phyloP scores from a whole-genome alignment of 2,888 invertebrate genomes.

The Zaprionus obscuricornis region DNA sequence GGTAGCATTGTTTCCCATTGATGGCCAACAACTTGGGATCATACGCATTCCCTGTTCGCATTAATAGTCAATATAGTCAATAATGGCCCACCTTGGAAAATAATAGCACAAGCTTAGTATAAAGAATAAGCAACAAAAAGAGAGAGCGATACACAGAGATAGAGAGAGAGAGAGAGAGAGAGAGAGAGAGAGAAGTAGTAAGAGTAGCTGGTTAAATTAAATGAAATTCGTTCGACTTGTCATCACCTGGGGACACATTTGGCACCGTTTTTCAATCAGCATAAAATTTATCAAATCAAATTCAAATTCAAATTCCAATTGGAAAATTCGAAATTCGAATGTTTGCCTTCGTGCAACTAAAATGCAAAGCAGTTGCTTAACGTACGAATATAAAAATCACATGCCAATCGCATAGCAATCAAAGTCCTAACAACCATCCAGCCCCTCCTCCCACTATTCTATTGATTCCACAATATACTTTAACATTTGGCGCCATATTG shows the following conservation, averaged over 20 bases:
- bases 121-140: too few relatives aligned
- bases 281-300: constrained; percentile 78
- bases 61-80: constrained; percentile 62
- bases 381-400: constrained; percentile 65
- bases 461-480: background rate
- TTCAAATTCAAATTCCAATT: constrained; percentile 48
- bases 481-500: constrained; percentile 53
- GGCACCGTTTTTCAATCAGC: constrained; percentile 75
- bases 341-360: constrained; percentile 48
- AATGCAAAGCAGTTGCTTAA: constrained; percentile 61
- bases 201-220: background rate
- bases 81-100: constrained; percentile 76
- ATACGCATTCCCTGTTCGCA: constrained; percentile 64
- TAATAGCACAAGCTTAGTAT: constrained; percentile 42
- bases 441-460: background rate
- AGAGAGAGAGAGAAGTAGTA: background rate
- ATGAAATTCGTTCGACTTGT: constrained; percentile 13
- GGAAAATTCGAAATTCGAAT: too few relatives aligned
- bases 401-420: constrained; percentile 67
- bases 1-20: constrained; percentile 69
- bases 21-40: constrained; percentile 46
- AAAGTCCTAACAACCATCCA: constrained; percentile 22
- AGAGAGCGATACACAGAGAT: background rate
- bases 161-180: background rate
- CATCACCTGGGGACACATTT: constrained; percentile 69